Evolutionary conservation across 2,888 invertebrate species (phyloP), one percentile per base, ranked within the genome.

Genomic region (Parapristionchus giblindavisi): DNA sequence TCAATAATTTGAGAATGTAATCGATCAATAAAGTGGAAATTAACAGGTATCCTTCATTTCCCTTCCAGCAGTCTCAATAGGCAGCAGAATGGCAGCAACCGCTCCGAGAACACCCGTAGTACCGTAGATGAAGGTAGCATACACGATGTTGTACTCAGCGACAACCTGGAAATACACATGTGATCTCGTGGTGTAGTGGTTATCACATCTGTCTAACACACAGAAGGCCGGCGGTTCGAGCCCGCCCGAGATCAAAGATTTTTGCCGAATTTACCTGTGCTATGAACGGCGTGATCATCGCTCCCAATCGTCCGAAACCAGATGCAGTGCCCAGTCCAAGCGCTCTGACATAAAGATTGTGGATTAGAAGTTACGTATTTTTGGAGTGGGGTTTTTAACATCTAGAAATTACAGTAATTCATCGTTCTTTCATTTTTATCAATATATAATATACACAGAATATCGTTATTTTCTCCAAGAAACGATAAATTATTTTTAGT

Each of bases 221-320:
- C 84, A 81, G 83, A 84, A 84, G 84, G 83, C 77, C 84, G 84
- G 82, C 83, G 82, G 84, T 84, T 84, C 83, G 83, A 84, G 77
- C 80, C 83, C 82, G 83, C 83, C 84, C 84, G 84, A 83, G 81
- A 83, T 84, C 83, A 83, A 73, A 65, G 27, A 61, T 38, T 43
- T 43, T 29, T 29, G 1, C 32, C 27, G 29, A 54, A 54, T 3
- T 17, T 56, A 8, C 70, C 56, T 71, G 70, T n/a, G 95, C 95
- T 2, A 96, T 92, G 86, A 95, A 95, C 0, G 95, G 95, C 0
- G 95, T 95, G 24, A 94, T 90, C 93, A 96, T 95, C 29, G 95
- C 95, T 14, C 95, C 96, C 17, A 95, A 91, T 54, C 96, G 90
- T 0, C 95, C 95, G 90, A 94, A 93, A 0, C 93, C 93, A 84